Base-by-base conservation (phyloP, 2,888 invertebrate species). In the Drosophila nigricruria region DNA sequence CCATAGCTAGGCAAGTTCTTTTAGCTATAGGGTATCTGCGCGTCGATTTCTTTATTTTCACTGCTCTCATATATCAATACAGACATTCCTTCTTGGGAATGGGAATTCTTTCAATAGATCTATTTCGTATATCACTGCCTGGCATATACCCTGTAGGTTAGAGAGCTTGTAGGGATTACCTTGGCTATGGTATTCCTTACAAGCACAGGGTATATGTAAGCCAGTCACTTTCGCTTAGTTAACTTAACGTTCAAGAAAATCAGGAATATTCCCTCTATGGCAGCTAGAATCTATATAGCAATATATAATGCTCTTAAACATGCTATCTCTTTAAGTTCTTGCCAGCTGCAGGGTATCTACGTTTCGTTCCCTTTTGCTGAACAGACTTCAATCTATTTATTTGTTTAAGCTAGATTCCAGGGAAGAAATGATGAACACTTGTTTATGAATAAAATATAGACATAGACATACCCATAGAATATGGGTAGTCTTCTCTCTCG, bases 381-480 rank as follows among this genome's bases (percentile, higher is more conserved):
- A 6, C 27, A 12, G 9, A 14, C 23, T 34, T 23, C 16, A 9
- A 10, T 5, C 20, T 43, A 27, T 53, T 47, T 52, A 27, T 53
- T 60, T 40, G 30, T 4, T 50, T n/a, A 14, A 12, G 10, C 23
- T 45, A 30, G 27, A 34, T 56, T 56, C 53, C 30, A n/a, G 20
- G 49, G 54, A 42, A 63, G 23, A 40, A 32, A 53, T 47, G 67
- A 72, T 53, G 59, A 56, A 59, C 6, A 12, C 18, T 42, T 20
- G 42, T 20, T 20, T 42, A 38, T 38, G 18, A 38, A 9, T 38
- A 18, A 38, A 1, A n/a, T 9, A 38, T n/a, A 42, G 5, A 20
- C 20, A 5, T 42, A 20, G 30, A 30, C 10, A 10, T 30, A 30
- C 30, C 30, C 30, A n/a, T 10, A 6, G 10, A 30, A 2, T 30